Percentiles rank a stretch among this genome's conserved stretches.
These are phyloP conservation scores for Spilarctia lutea DNA, from an alignment of 2,888 invertebrate species.

Conservation along the genomic window DNA sequence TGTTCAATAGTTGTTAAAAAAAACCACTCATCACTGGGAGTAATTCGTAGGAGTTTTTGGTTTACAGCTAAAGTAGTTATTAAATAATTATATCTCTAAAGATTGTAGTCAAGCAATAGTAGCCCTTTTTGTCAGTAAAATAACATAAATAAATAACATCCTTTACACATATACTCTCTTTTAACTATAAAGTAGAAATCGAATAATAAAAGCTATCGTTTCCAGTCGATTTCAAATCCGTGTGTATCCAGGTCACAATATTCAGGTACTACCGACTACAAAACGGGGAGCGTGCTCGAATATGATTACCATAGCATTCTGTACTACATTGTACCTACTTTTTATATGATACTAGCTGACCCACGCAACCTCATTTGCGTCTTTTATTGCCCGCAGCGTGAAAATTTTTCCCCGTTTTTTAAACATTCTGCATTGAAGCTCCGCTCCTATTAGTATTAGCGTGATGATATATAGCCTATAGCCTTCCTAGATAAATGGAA, in stretches of 20 bases:
- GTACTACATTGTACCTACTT: slow-evolving; percentile 47
- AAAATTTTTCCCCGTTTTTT: too few relatives aligned
- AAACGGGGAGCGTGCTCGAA: slow-evolving; percentile 58
- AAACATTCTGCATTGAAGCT: too few relatives aligned
- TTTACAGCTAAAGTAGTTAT: background rate
- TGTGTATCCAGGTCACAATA: slow-evolving; percentile 55
- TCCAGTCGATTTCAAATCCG: slow-evolving; percentile 49
- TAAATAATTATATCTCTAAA: background rate
- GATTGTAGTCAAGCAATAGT: background rate
- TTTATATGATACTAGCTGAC: too few relatives aligned
- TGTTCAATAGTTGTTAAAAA: background rate
- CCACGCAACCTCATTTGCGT: too few relatives aligned
- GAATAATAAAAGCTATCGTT: slow-evolving; percentile 34
- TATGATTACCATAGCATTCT: slow-evolving; percentile 60
- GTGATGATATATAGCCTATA: too few relatives aligned
- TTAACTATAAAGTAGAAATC: slow-evolving; percentile 25
- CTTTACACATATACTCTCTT: slow-evolving; percentile 17
- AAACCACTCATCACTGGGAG: background rate
- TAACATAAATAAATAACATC: background rate
- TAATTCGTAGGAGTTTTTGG: background rate
- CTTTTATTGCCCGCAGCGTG: too few relatives aligned
- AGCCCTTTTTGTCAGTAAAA: too few relatives aligned
- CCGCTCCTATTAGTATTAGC: too few relatives aligned
- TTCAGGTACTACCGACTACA: slow-evolving; percentile 54
- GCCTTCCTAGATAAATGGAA: too few relatives aligned